A percentile compares a stretch with the other conserved stretches of the same genome.
phyloP scores from a whole-genome alignment of 2,888 invertebrate genomes.

The Meganola albula region DNA sequence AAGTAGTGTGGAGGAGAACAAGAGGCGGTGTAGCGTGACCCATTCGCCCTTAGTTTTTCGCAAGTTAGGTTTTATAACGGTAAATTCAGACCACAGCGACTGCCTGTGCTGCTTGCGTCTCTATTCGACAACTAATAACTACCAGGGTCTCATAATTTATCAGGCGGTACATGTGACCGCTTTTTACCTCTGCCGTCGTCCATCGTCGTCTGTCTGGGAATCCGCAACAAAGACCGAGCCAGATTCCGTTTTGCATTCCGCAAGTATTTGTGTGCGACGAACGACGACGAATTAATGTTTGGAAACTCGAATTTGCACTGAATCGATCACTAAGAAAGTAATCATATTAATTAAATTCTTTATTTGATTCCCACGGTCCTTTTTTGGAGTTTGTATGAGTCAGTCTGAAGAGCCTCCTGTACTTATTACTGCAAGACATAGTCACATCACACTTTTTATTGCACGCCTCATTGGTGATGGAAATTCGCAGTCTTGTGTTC shows the following conservation, averaged over 20 bases:
- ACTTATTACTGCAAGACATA: conserved; percentile 16
- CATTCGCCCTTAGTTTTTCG: conserved; percentile 60
- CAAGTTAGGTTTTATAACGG: conserved; percentile 62
- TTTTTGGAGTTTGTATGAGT: conserved; percentile 9
- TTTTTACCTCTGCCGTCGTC: conserved; percentile 57
- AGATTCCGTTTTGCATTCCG: conserved; percentile 74
- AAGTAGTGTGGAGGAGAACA: conserved; percentile 43
- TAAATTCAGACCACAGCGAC: no score
- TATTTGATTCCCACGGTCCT: conserved; percentile 33
- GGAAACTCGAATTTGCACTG: conserved; percentile 47
- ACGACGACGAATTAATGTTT: conserved; percentile 51
- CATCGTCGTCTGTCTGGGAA: conserved; percentile 68
- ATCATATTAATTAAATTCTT: conserved; percentile 24
- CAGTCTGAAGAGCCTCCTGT: conserved; percentile 6
- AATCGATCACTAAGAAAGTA: conserved; percentile 44
- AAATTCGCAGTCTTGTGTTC: conserved; percentile 26
- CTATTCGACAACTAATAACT: conserved; percentile 68
- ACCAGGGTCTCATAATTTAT: conserved; percentile 60
- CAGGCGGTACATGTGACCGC: conserved; percentile 63
- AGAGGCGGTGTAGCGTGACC: conserved; percentile 39
- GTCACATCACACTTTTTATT: conserved; percentile 30
- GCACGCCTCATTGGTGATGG: conserved; percentile 28
- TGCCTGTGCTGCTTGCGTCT: conserved; percentile 34
- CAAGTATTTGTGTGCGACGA: conserved; percentile 52
- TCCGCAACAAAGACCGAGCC: conserved; percentile 67